Evolutionary conservation across 2,113 vertebrate genomes (phyloP).

Genomic region (cat (Felis catus)): DNA sequence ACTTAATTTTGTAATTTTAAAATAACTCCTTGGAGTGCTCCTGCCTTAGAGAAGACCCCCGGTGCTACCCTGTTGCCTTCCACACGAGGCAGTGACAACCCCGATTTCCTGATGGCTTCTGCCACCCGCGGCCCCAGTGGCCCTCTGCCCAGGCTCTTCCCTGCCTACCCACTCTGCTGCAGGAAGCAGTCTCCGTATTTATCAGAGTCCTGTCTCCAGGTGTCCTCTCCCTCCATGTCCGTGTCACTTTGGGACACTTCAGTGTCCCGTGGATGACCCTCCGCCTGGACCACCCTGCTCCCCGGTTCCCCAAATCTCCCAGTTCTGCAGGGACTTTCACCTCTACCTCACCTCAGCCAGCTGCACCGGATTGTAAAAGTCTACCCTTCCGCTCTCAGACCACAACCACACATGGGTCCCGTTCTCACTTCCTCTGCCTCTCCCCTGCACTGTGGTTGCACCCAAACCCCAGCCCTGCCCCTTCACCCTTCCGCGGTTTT

Average conservation of each 20-base stretch:
- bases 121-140: background rate
- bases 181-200: background rate
- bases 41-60: background rate
- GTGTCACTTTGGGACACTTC: background rate
- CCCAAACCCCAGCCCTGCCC: background rate
- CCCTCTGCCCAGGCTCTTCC: background rate
- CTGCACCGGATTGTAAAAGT: background rate
- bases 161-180: background rate
- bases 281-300: background rate
- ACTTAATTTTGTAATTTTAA: background rate
- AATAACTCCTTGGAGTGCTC: background rate
- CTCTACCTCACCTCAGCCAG: background rate
- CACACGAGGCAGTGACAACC: background rate
- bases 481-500: background rate
- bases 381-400: background rate
- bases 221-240: background rate
- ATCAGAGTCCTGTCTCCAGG: background rate
- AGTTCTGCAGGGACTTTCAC: background rate
- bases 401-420: background rate
- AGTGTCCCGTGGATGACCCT: background rate
- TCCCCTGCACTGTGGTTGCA: background rate
- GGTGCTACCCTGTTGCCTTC: background rate
- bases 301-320: fast-evolving
- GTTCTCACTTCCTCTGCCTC: background rate
- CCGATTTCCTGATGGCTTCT: background rate